Evolutionary conservation across 2,888 invertebrate genomes (phyloP).

Genomic region (Amiota communis): DNA sequence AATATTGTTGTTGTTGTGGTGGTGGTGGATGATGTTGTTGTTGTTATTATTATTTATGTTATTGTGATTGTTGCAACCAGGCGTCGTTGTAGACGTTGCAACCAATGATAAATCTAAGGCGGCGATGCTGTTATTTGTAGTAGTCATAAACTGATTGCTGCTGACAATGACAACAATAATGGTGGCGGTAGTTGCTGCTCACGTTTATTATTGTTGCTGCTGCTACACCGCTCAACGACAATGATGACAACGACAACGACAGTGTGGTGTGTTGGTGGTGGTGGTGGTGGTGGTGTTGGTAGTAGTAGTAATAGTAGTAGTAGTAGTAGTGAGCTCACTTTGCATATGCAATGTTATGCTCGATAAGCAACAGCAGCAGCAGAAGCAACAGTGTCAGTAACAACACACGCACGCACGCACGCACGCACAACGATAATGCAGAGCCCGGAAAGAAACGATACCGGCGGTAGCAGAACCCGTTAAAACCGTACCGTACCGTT

Average conservation of each 20-base stretch:
- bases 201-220: too few relatives aligned
- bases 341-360: too few relatives aligned
- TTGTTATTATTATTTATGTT: slow-evolving; percentile 41
- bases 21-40: neutral
- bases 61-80: slow-evolving; percentile 52
- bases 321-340: too few relatives aligned
- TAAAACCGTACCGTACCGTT: too few relatives aligned
- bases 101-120: slow-evolving; percentile 61
- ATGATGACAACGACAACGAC: too few relatives aligned
- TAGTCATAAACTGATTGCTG: slow-evolving; percentile 54
- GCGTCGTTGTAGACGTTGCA: slow-evolving; percentile 44
- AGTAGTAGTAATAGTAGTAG: too few relatives aligned
- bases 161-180: neutral
- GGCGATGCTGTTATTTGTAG: slow-evolving; percentile 65
- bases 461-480: too few relatives aligned
- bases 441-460: neutral
- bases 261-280: too few relatives aligned
- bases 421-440: neutral
- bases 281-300: too few relatives aligned
- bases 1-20: slow-evolving; percentile 21
- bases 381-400: neutral
- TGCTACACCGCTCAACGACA: too few relatives aligned
- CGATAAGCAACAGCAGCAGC: slow-evolving; percentile 35
- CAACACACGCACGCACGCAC: neutral
- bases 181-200: too few relatives aligned